phyloP scores from a whole-genome alignment of 2,888 invertebrate genomes.

The Eupithecia pulchellata region DNA sequence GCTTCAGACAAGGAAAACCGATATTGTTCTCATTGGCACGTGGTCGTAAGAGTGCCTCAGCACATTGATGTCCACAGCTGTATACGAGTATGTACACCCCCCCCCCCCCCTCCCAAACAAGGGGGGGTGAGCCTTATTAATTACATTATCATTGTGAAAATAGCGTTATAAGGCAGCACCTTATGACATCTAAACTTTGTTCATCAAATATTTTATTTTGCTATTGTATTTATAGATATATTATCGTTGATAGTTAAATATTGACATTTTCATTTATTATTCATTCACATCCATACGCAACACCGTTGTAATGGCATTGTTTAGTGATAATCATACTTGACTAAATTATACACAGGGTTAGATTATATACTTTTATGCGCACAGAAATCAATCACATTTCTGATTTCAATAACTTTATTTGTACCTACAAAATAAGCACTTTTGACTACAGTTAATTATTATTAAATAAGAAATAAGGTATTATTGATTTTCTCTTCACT shows the following conservation, averaged over 20 bases:
- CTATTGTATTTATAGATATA: not conserved
- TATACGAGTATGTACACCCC: too few species aligned
- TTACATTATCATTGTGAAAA: not conserved
- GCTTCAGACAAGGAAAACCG: not conserved
- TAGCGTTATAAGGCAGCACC: not conserved
- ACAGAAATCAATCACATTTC: too few species aligned
- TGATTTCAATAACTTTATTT: too few species aligned
- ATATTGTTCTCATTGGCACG: not conserved
- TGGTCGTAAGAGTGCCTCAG: not conserved
- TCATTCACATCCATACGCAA: not conserved
- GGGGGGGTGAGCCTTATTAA: not conserved
- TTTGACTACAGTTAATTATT: too few species aligned
- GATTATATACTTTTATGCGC: too few species aligned
- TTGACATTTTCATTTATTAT: conserved; percentile 3
- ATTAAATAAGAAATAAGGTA: too few species aligned
- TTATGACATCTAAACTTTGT: not conserved
- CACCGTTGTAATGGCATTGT: not conserved
- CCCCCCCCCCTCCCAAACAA: not conserved
- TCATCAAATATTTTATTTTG: not conserved
- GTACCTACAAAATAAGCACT: too few species aligned
- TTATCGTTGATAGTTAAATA: not conserved
- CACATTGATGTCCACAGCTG: not conserved
- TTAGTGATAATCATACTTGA: not conserved
- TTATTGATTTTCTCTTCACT: too few species aligned
- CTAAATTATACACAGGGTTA: too few species aligned